phyloP scores from a whole-genome alignment of 2,797 vertebrate genomes.

The Numenius phaeopus region DNA sequence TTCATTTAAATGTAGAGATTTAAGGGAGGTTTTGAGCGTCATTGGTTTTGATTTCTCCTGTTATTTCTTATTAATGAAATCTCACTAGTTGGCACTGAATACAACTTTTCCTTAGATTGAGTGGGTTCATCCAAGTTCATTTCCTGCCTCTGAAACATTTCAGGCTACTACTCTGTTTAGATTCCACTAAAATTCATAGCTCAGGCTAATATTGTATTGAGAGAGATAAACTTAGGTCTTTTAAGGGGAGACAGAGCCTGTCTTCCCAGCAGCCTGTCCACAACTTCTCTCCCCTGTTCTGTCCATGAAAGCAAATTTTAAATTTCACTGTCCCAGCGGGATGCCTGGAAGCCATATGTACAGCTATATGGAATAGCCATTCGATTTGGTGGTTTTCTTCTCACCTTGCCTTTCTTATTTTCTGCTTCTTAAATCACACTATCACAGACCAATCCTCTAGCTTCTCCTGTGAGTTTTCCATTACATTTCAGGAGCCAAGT shows the following conservation, averaged over 20 bases:
- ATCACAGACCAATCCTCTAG: neutral
- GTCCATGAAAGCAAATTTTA: neutral
- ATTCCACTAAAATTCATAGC: neutral
- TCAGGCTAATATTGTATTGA: neutral
- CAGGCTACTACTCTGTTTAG: neutral
- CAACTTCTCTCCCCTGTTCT: neutral
- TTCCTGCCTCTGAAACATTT: neutral
- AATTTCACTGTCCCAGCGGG: neutral
- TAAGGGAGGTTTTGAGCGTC: neutral
- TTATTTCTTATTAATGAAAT: conserved; percentile 21
- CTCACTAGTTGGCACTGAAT: neutral
- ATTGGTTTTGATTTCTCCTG: neutral
- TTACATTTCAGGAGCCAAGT: neutral
- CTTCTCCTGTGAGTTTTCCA: neutral
- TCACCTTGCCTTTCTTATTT: neutral
- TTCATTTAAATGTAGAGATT: neutral
- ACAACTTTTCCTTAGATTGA: neutral
- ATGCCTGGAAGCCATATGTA: neutral
- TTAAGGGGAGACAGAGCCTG: neutral
- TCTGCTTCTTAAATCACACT: neutral
- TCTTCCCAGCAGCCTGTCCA: neutral
- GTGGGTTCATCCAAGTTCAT: neutral
- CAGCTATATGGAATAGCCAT: neutral
- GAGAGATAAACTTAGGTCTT: neutral
- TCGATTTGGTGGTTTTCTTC: neutral